Conservation (phyloP, 2,797 vertebrate species). For the Microhierax caerulescens region DNA sequence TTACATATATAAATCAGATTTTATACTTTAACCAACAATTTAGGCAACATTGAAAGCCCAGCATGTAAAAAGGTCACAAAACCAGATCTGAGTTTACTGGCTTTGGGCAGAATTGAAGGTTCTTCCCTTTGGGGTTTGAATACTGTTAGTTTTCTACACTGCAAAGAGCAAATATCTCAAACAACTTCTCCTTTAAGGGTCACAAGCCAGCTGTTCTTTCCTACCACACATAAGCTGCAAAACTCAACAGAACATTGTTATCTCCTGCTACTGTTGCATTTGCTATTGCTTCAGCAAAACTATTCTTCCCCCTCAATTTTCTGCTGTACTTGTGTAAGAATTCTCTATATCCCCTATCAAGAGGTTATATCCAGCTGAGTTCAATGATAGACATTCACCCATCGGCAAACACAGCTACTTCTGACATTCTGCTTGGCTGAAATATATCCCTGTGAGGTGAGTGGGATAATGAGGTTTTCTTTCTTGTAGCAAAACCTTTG, state of each 20-base stretch:
- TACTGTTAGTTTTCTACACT: background rate
- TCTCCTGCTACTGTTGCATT: background rate
- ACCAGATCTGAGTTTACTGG: background rate
- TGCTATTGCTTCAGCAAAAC: background rate
- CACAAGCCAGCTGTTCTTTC: background rate
- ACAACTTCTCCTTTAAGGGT: background rate
- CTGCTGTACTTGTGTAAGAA: background rate
- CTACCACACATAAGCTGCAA: background rate
- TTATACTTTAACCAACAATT: background rate
- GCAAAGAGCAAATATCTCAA: background rate
- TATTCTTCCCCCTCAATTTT: background rate
- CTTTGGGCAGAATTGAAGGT: conserved; percentile 17
- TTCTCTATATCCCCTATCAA: background rate
- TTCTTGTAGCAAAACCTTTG: background rate
- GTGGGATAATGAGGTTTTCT: background rate
- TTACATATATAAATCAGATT: background rate
- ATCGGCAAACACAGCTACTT: background rate
- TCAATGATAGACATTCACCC: background rate
- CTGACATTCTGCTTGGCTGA: background rate
- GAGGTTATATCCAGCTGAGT: background rate
- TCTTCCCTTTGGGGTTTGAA: background rate
- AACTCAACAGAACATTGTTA: background rate
- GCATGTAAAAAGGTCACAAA: background rate
- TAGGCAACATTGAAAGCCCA: background rate
- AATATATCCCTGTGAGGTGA: background rate